Evolutionary conservation across 2,113 vertebrate genomes (phyloP).

Genomic region (Tachycineta bicolor): DNA sequence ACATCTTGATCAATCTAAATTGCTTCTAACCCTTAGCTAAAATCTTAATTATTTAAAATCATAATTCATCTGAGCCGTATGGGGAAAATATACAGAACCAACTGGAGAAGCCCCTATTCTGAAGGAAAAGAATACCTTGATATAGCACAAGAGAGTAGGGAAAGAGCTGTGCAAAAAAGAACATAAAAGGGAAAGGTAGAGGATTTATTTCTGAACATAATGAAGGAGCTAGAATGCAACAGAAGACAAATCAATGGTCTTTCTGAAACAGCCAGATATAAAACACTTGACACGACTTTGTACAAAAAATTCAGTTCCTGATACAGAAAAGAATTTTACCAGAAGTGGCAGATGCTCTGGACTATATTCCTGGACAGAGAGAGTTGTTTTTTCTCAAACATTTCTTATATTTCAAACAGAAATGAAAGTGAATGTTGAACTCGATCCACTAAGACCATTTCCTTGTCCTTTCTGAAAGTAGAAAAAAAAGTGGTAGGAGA

Average conservation of each 20-base stretch:
- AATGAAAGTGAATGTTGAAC: neutral
- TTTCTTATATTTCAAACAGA: neutral
- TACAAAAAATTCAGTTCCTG: neutral
- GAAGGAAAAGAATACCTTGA: neutral
- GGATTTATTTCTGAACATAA: neutral
- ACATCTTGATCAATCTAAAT: too few relatives aligned
- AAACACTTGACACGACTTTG: neutral
- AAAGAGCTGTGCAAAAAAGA: neutral
- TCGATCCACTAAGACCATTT: fast-evolving
- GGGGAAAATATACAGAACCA: constrained; percentile 6
- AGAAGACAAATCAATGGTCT: neutral
- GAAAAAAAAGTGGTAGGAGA: neutral
- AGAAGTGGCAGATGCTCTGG: neutral
- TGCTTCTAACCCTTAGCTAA: too few relatives aligned
- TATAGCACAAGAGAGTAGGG: neutral
- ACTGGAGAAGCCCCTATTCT: neutral
- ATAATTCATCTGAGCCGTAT: neutral
- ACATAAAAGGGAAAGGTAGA: neutral
- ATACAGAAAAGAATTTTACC: neutral
- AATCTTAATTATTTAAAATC: too few relatives aligned
- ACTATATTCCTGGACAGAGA: neutral
- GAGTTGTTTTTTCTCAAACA: neutral
- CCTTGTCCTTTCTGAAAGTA: neutral
- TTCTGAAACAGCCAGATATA: neutral
- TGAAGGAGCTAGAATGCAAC: neutral